phyloP scores from a whole-genome alignment of 2,888 invertebrate species.

The Frankliniella fusca region DNA sequence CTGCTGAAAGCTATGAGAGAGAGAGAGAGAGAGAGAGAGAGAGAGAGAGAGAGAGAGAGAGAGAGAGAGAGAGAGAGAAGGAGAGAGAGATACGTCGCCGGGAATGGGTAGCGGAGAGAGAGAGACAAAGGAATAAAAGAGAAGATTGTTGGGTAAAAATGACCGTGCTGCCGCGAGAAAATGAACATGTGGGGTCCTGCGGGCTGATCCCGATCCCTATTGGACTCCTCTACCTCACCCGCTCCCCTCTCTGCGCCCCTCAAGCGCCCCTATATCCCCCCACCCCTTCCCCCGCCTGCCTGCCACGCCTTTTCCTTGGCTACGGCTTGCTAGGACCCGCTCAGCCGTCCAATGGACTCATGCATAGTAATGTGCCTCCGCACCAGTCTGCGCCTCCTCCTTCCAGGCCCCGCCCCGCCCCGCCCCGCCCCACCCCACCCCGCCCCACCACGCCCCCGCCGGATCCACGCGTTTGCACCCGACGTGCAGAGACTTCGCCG shows the following conservation, averaged over 20 bases:
- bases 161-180: background rate
- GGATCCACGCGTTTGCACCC: background rate
- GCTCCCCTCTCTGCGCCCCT: background rate
- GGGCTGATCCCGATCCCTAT: background rate
- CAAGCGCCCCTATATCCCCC: background rate
- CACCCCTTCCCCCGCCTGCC: background rate
- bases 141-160: background rate
- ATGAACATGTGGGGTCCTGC: background rate
- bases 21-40: background rate
- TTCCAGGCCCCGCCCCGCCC: background rate
- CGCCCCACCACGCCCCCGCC: background rate
- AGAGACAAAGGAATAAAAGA: background rate
- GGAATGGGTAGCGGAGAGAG: background rate
- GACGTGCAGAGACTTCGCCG: slow-evolving; percentile 7
- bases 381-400: background rate
- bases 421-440: background rate
- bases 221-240: background rate
- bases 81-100: background rate
- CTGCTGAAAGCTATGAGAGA: background rate
- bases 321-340: slow-evolving; percentile 21
- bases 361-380: slow-evolving; percentile 8
- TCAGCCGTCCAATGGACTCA: slow-evolving; percentile 19
- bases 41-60: background rate
- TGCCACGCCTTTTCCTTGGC: background rate
- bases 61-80: background rate